These are phyloP conservation scores for Drosophila tropicalis DNA, from an alignment of 1,140 invertebrate species.

Conservation along the genomic window DNA sequence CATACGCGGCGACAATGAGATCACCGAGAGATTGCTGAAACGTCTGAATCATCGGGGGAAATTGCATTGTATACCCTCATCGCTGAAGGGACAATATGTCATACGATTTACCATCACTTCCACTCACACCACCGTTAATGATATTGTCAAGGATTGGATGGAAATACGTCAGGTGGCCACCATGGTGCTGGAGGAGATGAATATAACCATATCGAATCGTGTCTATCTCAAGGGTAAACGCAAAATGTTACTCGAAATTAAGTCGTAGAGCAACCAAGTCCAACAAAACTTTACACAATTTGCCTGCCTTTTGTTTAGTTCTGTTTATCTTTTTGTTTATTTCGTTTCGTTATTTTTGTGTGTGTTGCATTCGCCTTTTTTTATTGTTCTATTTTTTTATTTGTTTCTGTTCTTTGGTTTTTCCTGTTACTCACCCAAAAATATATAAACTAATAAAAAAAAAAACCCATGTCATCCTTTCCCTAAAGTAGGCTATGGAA, in stretches of 20 bases:
- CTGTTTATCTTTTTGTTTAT: conserved; percentile 3
- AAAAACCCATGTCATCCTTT: neutral
- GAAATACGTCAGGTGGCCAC: conserved; percentile 92
- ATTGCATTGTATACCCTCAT: conserved; percentile 96
- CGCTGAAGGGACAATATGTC: conserved; percentile 94
- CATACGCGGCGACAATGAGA: conserved; percentile 91
- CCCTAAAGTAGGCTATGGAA: neutral
- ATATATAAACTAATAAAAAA: neutral
- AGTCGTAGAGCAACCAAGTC: neutral
- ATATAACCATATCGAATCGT: conserved; percentile 85
- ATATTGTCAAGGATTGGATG: conserved; percentile 95
- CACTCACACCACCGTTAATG: conserved; percentile 92
- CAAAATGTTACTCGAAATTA: conserved; percentile 54
- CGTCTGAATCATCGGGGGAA: conserved; percentile 92
- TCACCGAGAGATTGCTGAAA: conserved; percentile 93
- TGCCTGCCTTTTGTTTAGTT: conserved; percentile 15
- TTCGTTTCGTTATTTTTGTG: conserved; percentile 18
- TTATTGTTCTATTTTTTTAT: conserved; percentile 24
- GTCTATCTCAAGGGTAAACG: conserved; percentile 89
- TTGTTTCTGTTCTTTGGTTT: conserved; percentile 22
- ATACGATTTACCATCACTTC: conserved; percentile 97
- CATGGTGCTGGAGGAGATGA: conserved; percentile 87
- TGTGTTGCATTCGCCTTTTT: conserved; percentile 12
- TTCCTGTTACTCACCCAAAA: conserved; percentile 42
- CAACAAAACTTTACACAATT: neutral